These are phyloP conservation scores for Limanda limanda DNA, from an alignment of 2,113 vertebrate species.

Conservation along the genomic window DNA sequence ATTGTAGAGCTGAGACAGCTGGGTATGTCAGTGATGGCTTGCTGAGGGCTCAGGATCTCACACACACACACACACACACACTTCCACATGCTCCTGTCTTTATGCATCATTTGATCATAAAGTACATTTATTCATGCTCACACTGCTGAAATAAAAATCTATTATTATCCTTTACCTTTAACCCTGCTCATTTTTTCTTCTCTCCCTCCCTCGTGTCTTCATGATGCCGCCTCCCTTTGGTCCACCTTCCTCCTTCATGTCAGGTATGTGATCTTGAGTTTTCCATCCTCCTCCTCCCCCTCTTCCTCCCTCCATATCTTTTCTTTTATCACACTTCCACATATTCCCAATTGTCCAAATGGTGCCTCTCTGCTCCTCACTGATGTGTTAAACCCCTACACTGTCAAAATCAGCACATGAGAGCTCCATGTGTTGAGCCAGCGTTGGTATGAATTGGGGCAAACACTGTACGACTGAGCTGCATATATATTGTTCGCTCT, in stretches of 20 bases:
- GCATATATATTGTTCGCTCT: conserved; percentile 37
- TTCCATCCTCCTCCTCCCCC: neutral
- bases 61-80: neutral
- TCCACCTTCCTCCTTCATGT: conserved; percentile 20
- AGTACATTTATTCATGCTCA: conserved; percentile 34
- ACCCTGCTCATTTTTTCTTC: neutral
- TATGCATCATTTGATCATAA: conserved; percentile 7
- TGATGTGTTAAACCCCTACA: conserved; percentile 34
- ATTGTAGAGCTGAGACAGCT: conserved; percentile 49
- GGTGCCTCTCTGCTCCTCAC: conserved; percentile 15
- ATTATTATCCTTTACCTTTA: conserved; percentile 14
- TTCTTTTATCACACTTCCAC: conserved; percentile 21
- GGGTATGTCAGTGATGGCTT: conserved; percentile 26
- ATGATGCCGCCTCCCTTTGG: conserved; percentile 13
- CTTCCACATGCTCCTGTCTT: neutral
- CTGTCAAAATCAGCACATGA: conserved; percentile 38
- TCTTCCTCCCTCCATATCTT: conserved; percentile 1
- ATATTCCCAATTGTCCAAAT: conserved; percentile 42
- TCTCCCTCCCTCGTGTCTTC: conserved; percentile 10
- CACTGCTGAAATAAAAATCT: conserved; percentile 20
- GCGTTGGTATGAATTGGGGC: conserved; percentile 24
- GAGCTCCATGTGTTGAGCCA: conserved; percentile 51
- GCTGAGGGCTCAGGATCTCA: conserved; percentile 8
- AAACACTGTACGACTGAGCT: conserved; percentile 24
- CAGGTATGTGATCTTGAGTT: conserved; percentile 67